Percentiles rank a stretch among this genome's conserved stretches.
Evolutionary conservation across 2,797 vertebrate species (phyloP).

Genomic region (Crax fasciolata): DNA sequence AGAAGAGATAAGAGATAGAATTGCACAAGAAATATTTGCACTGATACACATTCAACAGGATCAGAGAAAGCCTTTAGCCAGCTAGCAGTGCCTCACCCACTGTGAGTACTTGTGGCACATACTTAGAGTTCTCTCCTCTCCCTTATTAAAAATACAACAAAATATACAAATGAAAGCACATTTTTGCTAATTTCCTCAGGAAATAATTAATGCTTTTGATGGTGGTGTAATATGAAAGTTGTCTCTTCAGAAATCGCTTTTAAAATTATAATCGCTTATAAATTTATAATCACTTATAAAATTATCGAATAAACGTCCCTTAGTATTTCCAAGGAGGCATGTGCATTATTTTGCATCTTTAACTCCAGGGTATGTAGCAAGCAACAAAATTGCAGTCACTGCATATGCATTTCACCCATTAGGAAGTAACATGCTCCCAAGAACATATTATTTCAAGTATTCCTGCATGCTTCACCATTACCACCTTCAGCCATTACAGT

Average conservation of each 20-base stretch:
- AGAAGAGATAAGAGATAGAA: neutral
- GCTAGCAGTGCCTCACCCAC: neutral
- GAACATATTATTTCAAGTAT: neutral
- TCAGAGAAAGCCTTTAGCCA: neutral
- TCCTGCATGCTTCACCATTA: neutral
- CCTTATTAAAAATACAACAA: neutral
- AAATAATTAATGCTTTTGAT: neutral
- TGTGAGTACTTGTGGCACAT: neutral
- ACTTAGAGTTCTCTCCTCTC: neutral
- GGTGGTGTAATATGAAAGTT: neutral
- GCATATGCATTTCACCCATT: neutral
- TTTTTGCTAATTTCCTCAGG: neutral
- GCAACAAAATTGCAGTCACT: neutral
- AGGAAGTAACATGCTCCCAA: neutral
- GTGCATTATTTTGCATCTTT: neutral
- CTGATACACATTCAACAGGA: neutral
- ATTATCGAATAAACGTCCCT: neutral
- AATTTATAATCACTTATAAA: too few relatives aligned
- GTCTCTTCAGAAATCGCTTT: neutral
- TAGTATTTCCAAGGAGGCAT: neutral
- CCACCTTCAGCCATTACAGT: too few relatives aligned
- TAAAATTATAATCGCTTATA: too few relatives aligned
- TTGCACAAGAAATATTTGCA: neutral
- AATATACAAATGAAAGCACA: neutral
- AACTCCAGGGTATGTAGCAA: neutral